Evolutionary conservation across 1,140 invertebrate species (phyloP), one percentile per base, ranked within the genome.

Genomic region (Chelonus insularis): DNA sequence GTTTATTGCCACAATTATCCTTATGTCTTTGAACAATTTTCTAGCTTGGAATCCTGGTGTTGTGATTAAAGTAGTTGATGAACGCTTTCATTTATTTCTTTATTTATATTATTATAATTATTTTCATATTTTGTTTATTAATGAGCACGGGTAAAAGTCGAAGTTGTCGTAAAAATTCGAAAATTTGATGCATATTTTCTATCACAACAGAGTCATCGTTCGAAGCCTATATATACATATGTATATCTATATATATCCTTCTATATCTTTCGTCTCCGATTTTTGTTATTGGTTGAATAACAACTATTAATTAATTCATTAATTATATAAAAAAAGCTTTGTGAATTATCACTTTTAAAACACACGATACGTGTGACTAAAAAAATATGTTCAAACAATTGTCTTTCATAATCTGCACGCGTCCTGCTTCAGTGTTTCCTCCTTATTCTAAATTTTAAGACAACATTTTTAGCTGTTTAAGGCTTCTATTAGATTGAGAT

Each of bases 31-130:
- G 64, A 60, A 69, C 69, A 65, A 70, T 75, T 69, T 78, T 73
- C 64, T 76, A 77, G 76, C 75, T 79, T 78, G 76, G 75, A 71
- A 71, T 77, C 75, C 76, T 78, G 74, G 73, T 77, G 75, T 79
- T 77, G 75, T 77, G 72, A 73, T 76, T 52, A 76, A 45, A 76
- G 76, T 79, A 79, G 76, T 77, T 39, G 68, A 70, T 74, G 69
- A 75, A 70, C 62, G 68, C 74, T 76, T 77, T 71, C 72, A 78
- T 78, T 41, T 37, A 21, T 18, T 52, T 18, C 8, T 16, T 34
- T 14, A 36, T 52, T 18, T 8, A 36, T 6, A 52, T n/a, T 21
- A 16, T 57, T 45, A 45, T 45, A 23, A 56, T 25, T 21, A 20
- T 14, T 55, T 52, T 43, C 25, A 6, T 52, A 25, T 29, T 37